Conservation (phyloP, 2,888 invertebrate genomes). For the Dorcus hopei region DNA sequence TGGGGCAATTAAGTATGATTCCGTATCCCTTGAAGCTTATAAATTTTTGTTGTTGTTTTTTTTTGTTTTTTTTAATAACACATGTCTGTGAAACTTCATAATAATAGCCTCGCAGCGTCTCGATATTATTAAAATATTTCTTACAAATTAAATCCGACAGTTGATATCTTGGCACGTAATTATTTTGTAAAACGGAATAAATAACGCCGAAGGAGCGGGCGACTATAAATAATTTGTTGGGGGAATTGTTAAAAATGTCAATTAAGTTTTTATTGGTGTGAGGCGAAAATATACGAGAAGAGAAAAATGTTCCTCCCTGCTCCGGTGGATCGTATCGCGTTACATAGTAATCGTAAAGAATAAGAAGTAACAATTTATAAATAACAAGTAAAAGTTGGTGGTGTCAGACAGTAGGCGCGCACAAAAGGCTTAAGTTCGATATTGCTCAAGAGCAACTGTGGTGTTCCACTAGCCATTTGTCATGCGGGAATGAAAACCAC, state of each 20-base stretch:
- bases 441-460: slow-evolving; percentile 26
- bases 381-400: slow-evolving; percentile 22
- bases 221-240: no score
- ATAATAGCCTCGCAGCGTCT: no score
- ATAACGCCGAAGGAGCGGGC: no score
- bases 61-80: no score
- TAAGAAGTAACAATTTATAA: slow-evolving; percentile 9
- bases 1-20: no score
- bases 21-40: no score
- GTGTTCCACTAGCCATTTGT: slow-evolving; percentile 39
- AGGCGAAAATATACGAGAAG: neutral
- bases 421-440: slow-evolving; percentile 30
- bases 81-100: no score
- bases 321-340: neutral
- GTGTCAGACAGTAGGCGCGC: slow-evolving; percentile 37
- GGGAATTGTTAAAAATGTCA: neutral
- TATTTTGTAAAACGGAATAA: no score
- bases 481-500: slow-evolving; percentile 40
- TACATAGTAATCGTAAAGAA: slow-evolving; percentile 1
- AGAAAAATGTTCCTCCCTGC: neutral
- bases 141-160: no score
- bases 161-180: no score
- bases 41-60: no score
- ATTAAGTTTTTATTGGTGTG: neutral
- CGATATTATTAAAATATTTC: no score